Percentiles rank a stretch among this genome's conserved stretches.
Conservation (phyloP, 2,113 vertebrate species). For the Phocoena phocoena region DNA sequence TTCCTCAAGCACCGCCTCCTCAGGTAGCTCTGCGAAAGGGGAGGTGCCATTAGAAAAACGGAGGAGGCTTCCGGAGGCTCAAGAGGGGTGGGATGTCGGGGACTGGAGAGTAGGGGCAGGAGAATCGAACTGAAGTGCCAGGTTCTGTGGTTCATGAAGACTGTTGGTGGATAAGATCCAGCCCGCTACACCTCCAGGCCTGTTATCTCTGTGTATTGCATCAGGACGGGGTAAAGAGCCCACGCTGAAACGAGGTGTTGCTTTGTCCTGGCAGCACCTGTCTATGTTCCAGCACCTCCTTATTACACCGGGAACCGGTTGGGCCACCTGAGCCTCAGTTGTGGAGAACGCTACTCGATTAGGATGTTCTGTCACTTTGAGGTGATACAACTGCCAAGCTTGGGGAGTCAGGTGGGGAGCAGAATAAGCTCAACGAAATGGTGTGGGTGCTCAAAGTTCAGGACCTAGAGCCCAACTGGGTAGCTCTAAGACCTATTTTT, state of each 20-base stretch:
- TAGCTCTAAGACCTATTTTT: not conserved
- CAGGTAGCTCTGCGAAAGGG: not conserved
- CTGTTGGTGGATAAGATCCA: not conserved
- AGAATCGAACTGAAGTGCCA: not conserved
- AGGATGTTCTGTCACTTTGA: slow-evolving; percentile 14
- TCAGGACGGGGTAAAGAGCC: not conserved
- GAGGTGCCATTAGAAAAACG: not conserved
- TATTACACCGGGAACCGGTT: slow-evolving; percentile 24
- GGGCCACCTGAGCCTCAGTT: slow-evolving; percentile 15
- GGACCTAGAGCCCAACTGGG: not conserved
- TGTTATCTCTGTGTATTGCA: not conserved
- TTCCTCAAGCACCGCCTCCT: not conserved
- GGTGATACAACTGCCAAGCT: not conserved
- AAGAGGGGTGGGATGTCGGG: not conserved
- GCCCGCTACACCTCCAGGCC: not conserved
- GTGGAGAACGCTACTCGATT: slow-evolving; percentile 29
- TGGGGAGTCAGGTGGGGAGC: not conserved
- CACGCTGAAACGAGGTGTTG: slow-evolving; percentile 22
- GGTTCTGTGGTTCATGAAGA: not conserved
- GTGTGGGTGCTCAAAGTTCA: not conserved
- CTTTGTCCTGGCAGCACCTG: rapidly evolving
- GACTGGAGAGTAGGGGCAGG: not conserved
- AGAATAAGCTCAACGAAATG: not conserved
- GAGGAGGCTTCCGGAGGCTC: not conserved
- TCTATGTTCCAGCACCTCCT: slow-evolving; percentile 16